phyloP scores from a whole-genome alignment of 1,140 invertebrate genomes.

The Megalopta genalis region DNA sequence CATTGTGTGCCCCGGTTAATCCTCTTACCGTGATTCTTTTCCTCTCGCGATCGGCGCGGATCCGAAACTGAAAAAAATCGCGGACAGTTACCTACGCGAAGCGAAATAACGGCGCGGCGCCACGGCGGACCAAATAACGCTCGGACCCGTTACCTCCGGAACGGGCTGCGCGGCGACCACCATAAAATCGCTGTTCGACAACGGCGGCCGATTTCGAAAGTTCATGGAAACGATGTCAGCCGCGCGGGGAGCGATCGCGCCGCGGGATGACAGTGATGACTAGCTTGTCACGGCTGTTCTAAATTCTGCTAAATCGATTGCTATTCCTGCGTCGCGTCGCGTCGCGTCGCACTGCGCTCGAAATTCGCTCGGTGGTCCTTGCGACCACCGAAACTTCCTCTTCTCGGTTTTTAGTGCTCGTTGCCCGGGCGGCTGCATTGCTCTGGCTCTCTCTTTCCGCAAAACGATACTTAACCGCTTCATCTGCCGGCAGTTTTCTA shows the following conservation, averaged over 20 bases:
- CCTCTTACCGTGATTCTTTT: slow-evolving; percentile 27
- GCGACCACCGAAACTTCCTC: too few species aligned
- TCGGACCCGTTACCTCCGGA: slow-evolving; percentile 54
- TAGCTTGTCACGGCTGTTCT: background rate
- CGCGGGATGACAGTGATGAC: slow-evolving; percentile 3
- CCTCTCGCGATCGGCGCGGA: background rate
- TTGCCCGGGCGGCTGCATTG: too few species aligned
- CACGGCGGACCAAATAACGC: slow-evolving; percentile 47
- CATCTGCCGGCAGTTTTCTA: too few species aligned
- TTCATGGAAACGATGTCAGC: slow-evolving; percentile 28
- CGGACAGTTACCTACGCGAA: slow-evolving; percentile 39
- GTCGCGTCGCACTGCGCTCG: too few species aligned
- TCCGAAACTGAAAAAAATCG: slow-evolving; percentile 36
- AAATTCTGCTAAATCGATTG: background rate
- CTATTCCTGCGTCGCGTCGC: background rate
- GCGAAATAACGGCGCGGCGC: slow-evolving; percentile 51
- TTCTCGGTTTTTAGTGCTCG: too few species aligned
- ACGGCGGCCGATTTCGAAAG: slow-evolving; percentile 25
- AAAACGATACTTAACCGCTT: too few species aligned
- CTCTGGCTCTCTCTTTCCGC: too few species aligned
- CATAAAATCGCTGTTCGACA: slow-evolving; percentile 4
- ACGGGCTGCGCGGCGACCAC: background rate
- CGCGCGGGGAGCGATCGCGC: background rate
- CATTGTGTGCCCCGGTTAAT: background rate
- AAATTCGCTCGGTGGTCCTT: background rate